phyloP scores from a whole-genome alignment of 2,888 invertebrate species.

The Automeris io region DNA sequence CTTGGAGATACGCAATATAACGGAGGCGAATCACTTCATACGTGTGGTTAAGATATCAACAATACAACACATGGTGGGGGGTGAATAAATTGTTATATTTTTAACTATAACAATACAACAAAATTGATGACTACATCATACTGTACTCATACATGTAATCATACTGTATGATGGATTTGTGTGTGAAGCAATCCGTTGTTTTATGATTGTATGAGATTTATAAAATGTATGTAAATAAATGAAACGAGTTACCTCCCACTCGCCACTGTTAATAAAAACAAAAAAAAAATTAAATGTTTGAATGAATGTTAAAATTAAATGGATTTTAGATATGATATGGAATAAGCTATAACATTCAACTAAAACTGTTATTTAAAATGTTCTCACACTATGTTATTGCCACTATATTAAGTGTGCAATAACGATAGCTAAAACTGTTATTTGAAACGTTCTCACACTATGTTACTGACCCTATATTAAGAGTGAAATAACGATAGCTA shows the following conservation, averaged over 20 bases:
- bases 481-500: background rate
- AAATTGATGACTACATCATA: too few relatives aligned
- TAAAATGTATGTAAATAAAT: conserved; percentile 19
- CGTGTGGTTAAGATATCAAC: too few relatives aligned
- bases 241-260: conserved; percentile 49
- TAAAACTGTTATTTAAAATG: background rate
- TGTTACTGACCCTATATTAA: background rate
- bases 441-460: too few relatives aligned
- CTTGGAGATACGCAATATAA: too few relatives aligned
- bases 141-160: too few relatives aligned
- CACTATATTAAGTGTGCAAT: background rate
- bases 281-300: conserved; percentile 23
- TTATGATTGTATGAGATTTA: conserved; percentile 1
- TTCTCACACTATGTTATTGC: too few relatives aligned
- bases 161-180: too few relatives aligned
- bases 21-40: too few relatives aligned
- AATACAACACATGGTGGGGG: too few relatives aligned
- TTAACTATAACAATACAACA: too few relatives aligned
- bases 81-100: too few relatives aligned
- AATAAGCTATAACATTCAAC: background rate
- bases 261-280: conserved; percentile 52
- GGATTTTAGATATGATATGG: conserved; percentile 7
- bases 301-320: conserved; percentile 3
- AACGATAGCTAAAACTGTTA: background rate
- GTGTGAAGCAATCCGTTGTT: too few relatives aligned